Evolutionary conservation across 2,113 vertebrate species (phyloP).

Genomic region (Calidris pygmaea): DNA sequence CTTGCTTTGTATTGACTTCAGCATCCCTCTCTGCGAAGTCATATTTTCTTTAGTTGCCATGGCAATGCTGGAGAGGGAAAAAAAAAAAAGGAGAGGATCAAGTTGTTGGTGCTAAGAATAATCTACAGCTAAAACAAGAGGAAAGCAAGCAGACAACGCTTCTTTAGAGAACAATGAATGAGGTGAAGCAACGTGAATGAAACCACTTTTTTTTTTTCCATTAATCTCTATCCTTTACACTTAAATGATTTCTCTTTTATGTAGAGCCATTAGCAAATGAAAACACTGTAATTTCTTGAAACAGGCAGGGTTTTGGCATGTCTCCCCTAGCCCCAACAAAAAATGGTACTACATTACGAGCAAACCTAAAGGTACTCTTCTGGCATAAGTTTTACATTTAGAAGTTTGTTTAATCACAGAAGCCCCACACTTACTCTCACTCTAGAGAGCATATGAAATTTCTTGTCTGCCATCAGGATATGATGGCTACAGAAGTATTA

Average conservation of each 20-base stretch:
- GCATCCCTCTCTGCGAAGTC: slow-evolving; percentile 92
- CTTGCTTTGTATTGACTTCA: slow-evolving; percentile 96
- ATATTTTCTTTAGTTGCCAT: slow-evolving; percentile 99
- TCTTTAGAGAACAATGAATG: slow-evolving; percentile 38
- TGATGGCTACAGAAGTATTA: background rate
- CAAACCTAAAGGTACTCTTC: background rate
- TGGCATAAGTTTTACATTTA: background rate
- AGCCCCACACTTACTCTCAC: background rate
- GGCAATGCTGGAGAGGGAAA: slow-evolving; percentile 86
- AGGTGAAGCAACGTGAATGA: slow-evolving; percentile 3
- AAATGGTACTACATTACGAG: background rate
- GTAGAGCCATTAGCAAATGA: background rate
- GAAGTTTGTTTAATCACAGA: background rate
- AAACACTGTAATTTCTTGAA: background rate
- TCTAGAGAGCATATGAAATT: background rate
- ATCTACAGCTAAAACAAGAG: slow-evolving; percentile 14
- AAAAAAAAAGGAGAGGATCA: slow-evolving; percentile 2
- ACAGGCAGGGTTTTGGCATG: background rate
- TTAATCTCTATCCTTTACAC: background rate
- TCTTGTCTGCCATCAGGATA: background rate
- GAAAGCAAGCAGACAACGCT: background rate
- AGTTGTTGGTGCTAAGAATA: slow-evolving; percentile 52
- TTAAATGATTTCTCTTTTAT: background rate
- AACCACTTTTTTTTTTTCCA: background rate
- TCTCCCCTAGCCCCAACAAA: background rate